phyloP scores from a whole-genome alignment of 2,797 vertebrate genomes.

The Thamnophis elegans region DNA sequence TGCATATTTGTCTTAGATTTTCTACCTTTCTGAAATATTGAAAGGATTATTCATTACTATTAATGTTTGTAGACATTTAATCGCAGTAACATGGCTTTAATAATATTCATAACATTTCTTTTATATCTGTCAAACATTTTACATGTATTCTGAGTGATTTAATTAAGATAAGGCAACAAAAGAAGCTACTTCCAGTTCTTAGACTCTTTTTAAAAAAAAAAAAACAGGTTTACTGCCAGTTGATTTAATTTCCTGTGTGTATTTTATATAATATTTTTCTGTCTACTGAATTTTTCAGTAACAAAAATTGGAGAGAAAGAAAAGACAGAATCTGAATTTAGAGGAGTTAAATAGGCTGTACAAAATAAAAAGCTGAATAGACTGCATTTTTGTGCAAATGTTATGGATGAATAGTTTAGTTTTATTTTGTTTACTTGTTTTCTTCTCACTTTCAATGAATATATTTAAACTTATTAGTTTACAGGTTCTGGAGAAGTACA shows the following conservation, averaged over 20 bases:
- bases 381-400: background rate
- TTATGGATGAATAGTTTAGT: background rate
- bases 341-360: background rate
- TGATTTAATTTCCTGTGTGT: background rate
- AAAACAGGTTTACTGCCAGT: fast-evolving
- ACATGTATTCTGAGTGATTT: background rate
- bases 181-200: fast-evolving
- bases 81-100: background rate
- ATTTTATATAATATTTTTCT: background rate
- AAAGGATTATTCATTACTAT: background rate
- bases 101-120: background rate
- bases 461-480: background rate
- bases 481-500: background rate
- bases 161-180: slow-evolving; percentile 3
- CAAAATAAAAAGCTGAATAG: background rate
- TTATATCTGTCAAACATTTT: background rate
- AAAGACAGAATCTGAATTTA: background rate
- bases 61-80: background rate
- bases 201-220: background rate
- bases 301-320: background rate
- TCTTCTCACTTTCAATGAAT: background rate
- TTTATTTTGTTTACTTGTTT: slow-evolving; percentile 4
- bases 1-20: background rate
- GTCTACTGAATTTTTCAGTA: background rate
- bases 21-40: background rate